Percentiles rank a stretch among this genome's conserved stretches.
These are phyloP conservation scores for Indicator maculatus DNA, from an alignment of 2,113 vertebrate genomes.

Conservation along the genomic window DNA sequence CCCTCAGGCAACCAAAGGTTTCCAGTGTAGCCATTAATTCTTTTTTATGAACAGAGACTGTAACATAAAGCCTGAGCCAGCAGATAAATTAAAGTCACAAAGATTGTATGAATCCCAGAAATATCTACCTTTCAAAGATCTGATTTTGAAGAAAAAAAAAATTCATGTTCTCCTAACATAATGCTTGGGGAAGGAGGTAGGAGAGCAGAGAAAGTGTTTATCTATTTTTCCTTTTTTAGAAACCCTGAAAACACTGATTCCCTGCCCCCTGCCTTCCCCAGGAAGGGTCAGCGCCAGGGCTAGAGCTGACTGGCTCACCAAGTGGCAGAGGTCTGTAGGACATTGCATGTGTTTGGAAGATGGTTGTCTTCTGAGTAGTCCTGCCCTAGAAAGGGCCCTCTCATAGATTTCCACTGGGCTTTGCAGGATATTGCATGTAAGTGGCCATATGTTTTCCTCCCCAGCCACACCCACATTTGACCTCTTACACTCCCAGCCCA, in stretches of 20 bases:
- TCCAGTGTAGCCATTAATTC: neutral
- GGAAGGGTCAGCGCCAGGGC: neutral
- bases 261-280: neutral
- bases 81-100: neutral
- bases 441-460: accelerated
- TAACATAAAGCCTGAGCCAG: neutral
- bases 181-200: neutral
- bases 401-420: neutral
- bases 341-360: neutral
- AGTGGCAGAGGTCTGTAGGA: neutral
- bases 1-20: neutral
- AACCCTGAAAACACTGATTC: neutral
- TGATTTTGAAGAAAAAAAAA: neutral
- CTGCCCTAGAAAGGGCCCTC: accelerated
- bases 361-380: neutral
- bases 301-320: neutral
- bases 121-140: neutral
- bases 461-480: neutral
- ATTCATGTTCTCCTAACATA: neutral
- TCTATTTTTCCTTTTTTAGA: neutral
- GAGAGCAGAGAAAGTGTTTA: neutral
- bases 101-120: neutral
- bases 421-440: neutral
- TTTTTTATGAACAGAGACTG: neutral
- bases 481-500: neutral